Percentiles rank a stretch among this genome's conserved stretches.
These are phyloP conservation scores for Stichodactyla mertensii DNA, from an alignment of 64 coral and sea anemone genomes.

Conservation along the genomic window DNA sequence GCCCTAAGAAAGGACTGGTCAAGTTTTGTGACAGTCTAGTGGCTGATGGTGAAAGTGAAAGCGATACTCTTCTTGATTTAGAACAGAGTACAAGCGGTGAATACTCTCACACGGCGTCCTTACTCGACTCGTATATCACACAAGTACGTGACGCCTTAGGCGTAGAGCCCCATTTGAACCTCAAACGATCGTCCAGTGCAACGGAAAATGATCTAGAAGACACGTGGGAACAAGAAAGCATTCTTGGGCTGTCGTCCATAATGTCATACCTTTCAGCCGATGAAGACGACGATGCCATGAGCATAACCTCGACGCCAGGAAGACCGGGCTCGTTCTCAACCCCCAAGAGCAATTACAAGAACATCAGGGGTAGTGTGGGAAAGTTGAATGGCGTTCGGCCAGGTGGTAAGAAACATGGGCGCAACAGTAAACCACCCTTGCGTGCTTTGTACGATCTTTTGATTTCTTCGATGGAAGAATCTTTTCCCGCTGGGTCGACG, in stretches of 20 bases:
- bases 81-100: constrained; percentile 57
- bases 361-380: constrained; percentile 40
- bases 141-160: constrained; percentile 78
- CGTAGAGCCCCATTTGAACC: constrained; percentile 82
- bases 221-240: constrained; percentile 58
- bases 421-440: constrained; percentile 68
- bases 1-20: constrained; percentile 64
- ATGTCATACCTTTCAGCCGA: constrained; percentile 71
- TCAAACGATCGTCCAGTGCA: constrained; percentile 39
- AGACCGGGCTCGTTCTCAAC: constrained; percentile 47
- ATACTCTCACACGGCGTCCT: constrained; percentile 44
- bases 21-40: constrained; percentile 86
- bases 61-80: constrained; percentile 50
- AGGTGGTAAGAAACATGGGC: constrained; percentile 31
- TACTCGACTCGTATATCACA: constrained; percentile 76
- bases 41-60: constrained; percentile 61
- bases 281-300: constrained; percentile 72
- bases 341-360: constrained; percentile 37
- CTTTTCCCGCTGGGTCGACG: constrained; percentile 52
- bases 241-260: constrained; percentile 41
- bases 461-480: constrained; percentile 90
- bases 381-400: constrained; percentile 88
- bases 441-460: constrained; percentile 84
- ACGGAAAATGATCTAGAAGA: constrained; percentile 65
- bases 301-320: constrained; percentile 55